phyloP scores from a whole-genome alignment of 2,888 invertebrate genomes.

The Ypsolopha scabrella region DNA sequence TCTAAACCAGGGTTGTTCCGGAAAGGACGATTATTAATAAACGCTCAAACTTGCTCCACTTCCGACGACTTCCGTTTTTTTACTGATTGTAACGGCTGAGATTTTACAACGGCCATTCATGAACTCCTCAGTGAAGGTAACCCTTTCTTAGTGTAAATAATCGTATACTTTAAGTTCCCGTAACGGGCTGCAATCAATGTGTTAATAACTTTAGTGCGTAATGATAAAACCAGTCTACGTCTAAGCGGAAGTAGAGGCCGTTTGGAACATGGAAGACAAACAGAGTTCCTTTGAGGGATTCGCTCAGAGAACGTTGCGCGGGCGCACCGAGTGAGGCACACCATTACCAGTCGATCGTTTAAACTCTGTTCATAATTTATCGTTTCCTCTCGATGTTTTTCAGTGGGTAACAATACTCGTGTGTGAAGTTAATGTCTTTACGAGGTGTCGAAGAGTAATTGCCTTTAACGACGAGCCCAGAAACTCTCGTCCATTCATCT shows the following conservation, averaged over 20 bases:
- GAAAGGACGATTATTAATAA: constrained; percentile 55
- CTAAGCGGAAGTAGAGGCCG: constrained; percentile 9
- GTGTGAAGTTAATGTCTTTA: constrained; percentile 55
- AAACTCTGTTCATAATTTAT: constrained; percentile 66
- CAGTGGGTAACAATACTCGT: constrained; percentile 55
- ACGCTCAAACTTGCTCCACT: constrained; percentile 46
- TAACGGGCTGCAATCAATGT: too few species aligned
- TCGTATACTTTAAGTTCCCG: too few species aligned
- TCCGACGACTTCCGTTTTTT: constrained; percentile 37
- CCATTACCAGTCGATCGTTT: constrained; percentile 59
- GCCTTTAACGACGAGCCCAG: constrained; percentile 28
- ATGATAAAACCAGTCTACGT: constrained; percentile 8
- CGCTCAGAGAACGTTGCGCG: constrained; percentile 25
- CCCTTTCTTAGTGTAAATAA: too few species aligned
- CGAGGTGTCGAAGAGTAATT: constrained; percentile 52
- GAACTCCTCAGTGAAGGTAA: neutral
- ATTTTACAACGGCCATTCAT: constrained; percentile 5
- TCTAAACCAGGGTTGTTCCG: constrained; percentile 47
- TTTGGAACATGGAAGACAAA: constrained; percentile 10
- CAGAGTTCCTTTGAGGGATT: constrained; percentile 12
- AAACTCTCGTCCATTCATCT: neutral
- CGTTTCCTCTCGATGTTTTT: constrained; percentile 62
- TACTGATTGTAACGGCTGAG: constrained; percentile 11
- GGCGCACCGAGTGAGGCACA: constrained; percentile 30
- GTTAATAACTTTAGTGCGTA: constrained; percentile 4